phyloP scores from a whole-genome alignment of 2,888 invertebrate species.

The Iphiclides podalirius region DNA sequence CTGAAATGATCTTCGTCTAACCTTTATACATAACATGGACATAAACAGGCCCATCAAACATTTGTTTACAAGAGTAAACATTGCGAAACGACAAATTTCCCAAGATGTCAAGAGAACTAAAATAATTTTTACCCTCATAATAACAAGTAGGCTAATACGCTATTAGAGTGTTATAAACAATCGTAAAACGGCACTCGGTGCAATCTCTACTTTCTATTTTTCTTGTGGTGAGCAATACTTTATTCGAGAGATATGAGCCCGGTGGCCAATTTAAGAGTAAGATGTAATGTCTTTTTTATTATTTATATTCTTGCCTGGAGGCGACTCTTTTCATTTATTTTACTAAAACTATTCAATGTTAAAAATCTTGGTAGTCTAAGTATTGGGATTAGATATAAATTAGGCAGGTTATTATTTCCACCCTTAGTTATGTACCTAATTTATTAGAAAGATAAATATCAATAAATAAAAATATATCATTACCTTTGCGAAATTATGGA shows the following conservation, averaged over 20 bases:
- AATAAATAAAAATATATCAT: no score
- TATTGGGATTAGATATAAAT: no score
- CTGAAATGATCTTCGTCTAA: no score
- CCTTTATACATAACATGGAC: no score
- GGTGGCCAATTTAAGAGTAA: slow-evolving; percentile 2
- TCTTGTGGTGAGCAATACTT: slow-evolving; percentile 15
- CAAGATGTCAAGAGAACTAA: slow-evolving; percentile 5
- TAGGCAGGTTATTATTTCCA: no score
- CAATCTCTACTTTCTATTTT: slow-evolving; percentile 22
- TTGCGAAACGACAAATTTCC: slow-evolving; percentile 6
- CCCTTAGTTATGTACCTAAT: no score
- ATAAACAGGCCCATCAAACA: no score
- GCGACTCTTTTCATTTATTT: neutral
- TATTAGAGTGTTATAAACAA: slow-evolving; percentile 19
- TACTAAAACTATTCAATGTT: neutral
- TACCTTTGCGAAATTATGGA: no score
- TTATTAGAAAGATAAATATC: no score
- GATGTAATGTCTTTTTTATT: no score
- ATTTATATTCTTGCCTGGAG: neutral
- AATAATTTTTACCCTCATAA: slow-evolving; percentile 7
- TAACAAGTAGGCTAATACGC: slow-evolving; percentile 16
- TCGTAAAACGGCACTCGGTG: slow-evolving; percentile 11
- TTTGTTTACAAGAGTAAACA: no score
- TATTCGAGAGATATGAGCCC: slow-evolving; percentile 13
- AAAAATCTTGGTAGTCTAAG: no score